Base-by-base conservation (phyloP, 2,888 invertebrate species). In the Rhogogaster chlorosoma region DNA sequence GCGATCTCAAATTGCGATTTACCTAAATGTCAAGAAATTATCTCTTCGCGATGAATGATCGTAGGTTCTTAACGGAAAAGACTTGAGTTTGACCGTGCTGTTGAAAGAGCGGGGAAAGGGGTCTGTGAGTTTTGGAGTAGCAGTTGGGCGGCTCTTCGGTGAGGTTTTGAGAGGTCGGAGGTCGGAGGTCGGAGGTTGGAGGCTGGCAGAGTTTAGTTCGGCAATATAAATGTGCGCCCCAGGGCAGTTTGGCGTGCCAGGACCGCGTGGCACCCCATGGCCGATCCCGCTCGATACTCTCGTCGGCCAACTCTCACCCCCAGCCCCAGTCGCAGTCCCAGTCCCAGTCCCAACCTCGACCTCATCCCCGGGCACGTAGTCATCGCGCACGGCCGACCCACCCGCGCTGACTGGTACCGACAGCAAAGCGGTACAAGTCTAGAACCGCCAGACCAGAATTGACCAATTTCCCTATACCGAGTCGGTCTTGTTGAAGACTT, bases 381-480 rank as follows among this genome's bases (percentile, higher is more conserved):
- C 71, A 83, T 71, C 83, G 73, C 45, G 78, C 80, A 80, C 70
- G 70, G 70, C 36, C 77, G 75, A 53, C 38, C 85, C 64, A 57
- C 61, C 85, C 73, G 85, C 71, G 85, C 80, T 82, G 85, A 70
- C 85, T 85, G 85, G 85, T 85, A 85, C 85, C 85, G 80, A 83
- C 85, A 64, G 85, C 83, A 85, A 38, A 85, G 57, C 70, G 82
- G 36, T 38, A 77, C 61, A 80, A 80, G 57, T 80, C 26, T 61
- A 57, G 57, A 57, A 1, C 38, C 80, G 22, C 36, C 36, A 80
- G 80, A 80, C 61, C 80, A 61, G 57, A 80, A 80, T 80, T 80
- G 80, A 61, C 80, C 80, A 80, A 80, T 80, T 61, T 80, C 57
- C 61, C 57, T 80, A 73, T 73, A 18, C 22, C 22, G 3, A 42